A percentile compares a stretch with the other conserved stretches of the same genome.
Evolutionary conservation across 2,797 vertebrate genomes (phyloP).

Genomic region (Coluber constrictor): DNA sequence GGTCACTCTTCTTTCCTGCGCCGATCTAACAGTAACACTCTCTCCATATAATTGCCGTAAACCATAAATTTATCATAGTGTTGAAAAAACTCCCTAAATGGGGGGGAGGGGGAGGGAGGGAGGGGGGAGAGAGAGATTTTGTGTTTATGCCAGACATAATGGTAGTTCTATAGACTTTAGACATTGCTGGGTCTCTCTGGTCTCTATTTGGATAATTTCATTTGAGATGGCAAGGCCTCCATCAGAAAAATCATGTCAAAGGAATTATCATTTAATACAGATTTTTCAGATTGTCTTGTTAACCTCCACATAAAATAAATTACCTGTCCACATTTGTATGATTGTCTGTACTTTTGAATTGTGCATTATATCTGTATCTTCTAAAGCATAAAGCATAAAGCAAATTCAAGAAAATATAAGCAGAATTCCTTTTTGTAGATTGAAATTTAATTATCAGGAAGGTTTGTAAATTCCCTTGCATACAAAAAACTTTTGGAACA

Average conservation of each 20-base stretch:
- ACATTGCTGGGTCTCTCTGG: background rate
- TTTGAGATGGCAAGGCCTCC: background rate
- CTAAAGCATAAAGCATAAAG: background rate
- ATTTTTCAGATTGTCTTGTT: background rate
- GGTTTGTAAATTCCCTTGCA: background rate
- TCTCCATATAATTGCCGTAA: background rate
- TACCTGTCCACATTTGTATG: background rate
- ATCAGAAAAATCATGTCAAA: background rate
- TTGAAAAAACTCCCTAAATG: background rate
- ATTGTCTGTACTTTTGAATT: background rate
- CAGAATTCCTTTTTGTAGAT: background rate
- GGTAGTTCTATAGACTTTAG: background rate
- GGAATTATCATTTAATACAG: background rate
- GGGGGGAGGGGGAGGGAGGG: too few species aligned
- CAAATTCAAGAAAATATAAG: background rate
- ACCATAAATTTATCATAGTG: background rate
- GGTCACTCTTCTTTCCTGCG: too few species aligned
- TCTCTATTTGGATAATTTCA: background rate
- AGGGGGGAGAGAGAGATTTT: too few species aligned
- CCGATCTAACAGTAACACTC: too few species aligned
- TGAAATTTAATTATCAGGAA: background rate
- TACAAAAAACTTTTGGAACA: background rate
- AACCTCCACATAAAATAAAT: background rate
- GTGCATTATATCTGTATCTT: background rate
- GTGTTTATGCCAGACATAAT: background rate